Percentiles rank a stretch among this genome's conserved stretches.
Evolutionary conservation across 2,113 vertebrate genomes (phyloP).

Genomic region (Actenoides lindsayi): DNA sequence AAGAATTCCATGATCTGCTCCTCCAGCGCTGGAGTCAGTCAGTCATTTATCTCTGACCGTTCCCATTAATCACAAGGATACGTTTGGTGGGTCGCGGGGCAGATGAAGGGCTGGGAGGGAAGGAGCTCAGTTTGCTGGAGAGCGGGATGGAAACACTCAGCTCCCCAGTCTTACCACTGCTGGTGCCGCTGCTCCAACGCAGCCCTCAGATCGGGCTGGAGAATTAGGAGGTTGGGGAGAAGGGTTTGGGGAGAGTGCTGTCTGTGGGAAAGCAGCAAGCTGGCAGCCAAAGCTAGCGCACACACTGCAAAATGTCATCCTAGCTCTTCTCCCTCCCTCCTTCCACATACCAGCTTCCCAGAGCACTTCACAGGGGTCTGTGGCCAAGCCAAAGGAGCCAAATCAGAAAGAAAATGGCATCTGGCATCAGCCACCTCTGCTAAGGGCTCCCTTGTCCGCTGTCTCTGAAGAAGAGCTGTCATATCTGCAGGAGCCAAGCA

Average conservation of each 20-base stretch:
- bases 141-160: constrained; percentile 36
- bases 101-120: background rate
- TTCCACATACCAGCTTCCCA: background rate
- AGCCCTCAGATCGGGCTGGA: constrained; percentile 7
- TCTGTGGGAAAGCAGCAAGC: constrained; percentile 48
- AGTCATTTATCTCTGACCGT: background rate
- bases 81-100: background rate
- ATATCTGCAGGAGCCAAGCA: background rate
- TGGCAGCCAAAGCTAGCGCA: constrained; percentile 5
- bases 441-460: background rate
- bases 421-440: background rate
- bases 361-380: background rate
- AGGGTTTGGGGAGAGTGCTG: background rate
- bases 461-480: background rate
- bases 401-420: background rate
- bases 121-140: constrained; percentile 18
- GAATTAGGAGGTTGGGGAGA: background rate
- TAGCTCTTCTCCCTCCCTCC: background rate
- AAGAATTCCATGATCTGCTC: background rate
- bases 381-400: background rate
- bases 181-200: constrained; percentile 16
- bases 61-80: background rate
- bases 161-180: background rate
- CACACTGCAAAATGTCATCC: constrained; percentile 25
- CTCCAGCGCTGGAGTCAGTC: background rate